phyloP scores from a whole-genome alignment of 2,113 vertebrate genomes.

The Pelusios castaneus region DNA sequence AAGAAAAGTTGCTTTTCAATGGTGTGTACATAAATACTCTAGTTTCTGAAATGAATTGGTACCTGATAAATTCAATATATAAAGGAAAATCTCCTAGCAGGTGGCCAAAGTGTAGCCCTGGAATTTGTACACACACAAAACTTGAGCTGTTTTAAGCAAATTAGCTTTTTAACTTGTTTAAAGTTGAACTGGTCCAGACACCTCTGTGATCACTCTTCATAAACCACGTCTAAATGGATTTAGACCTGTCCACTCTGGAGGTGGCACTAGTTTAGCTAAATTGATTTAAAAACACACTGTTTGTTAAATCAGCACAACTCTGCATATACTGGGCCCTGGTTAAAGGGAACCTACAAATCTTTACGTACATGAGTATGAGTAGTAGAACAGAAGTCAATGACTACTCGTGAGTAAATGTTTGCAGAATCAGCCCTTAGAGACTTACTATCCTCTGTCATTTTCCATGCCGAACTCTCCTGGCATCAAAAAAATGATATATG shows the following conservation, averaged over 20 bases:
- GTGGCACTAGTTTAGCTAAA: not conserved
- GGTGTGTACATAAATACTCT: not conserved
- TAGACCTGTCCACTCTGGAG: not conserved
- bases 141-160: not conserved
- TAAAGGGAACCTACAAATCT: not conserved
- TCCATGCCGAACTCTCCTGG: not conserved
- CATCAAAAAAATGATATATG: not conserved
- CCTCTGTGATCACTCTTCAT: not conserved
- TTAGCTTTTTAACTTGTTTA: not conserved
- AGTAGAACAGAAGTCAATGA: accelerated
- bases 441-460: not conserved
- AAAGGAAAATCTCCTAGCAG: not conserved
- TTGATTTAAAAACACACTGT: not conserved
- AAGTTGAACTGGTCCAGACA: not conserved
- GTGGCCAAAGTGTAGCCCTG: not conserved
- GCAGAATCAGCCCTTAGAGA: not conserved
- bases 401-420: not conserved
- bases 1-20: not conserved
- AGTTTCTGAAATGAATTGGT: not conserved
- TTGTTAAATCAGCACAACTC: accelerated
- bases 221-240: not conserved
- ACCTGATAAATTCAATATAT: not conserved
- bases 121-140: not conserved
- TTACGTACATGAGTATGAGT: accelerated
- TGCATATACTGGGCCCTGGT: accelerated